phyloP scores from a whole-genome alignment of 2,113 vertebrate genomes.

The Barnardius zonarius region DNA sequence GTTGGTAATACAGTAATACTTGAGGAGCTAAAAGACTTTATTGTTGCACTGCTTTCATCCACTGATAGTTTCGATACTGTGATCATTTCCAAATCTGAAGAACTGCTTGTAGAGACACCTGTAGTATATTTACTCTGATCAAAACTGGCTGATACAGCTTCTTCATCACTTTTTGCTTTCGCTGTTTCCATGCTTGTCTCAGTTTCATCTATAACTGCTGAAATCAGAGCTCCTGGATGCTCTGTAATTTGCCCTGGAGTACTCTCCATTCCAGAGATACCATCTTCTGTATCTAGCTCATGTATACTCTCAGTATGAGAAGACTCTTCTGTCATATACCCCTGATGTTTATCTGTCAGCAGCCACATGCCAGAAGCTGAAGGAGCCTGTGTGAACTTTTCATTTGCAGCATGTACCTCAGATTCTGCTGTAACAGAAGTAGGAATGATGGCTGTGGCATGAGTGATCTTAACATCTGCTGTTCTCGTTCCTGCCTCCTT shows the following conservation, averaged over 20 bases:
- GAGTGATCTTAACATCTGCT: not conserved
- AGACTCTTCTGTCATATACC: constrained; percentile 10
- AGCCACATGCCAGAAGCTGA: not conserved
- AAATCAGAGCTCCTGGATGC: not conserved
- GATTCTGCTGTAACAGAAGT: not conserved
- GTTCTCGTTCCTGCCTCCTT: not conserved
- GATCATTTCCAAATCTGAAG: constrained; percentile 27
- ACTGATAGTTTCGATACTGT: constrained; percentile 50
- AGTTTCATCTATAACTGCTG: constrained; percentile 1
- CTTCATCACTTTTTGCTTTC: not conserved
- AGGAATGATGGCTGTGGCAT: not conserved
- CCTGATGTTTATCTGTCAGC: not conserved
- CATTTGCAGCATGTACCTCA: not conserved
- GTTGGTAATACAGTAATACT: not conserved
- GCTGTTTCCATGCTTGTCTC: not conserved
- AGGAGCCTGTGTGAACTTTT: not conserved
- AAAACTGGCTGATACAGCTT: constrained; percentile 9
- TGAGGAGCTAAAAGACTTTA: not conserved
- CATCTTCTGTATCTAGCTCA: constrained; percentile 34
- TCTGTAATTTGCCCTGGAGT: constrained; percentile 8
- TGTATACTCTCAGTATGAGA: not conserved
- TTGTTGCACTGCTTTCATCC: constrained; percentile 15
- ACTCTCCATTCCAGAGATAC: constrained; percentile 50
- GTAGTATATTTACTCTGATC: not conserved
- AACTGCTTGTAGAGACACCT: not conserved